phyloP scores from a whole-genome alignment of 2,113 vertebrate species.

The Amphilophus citrinellus region DNA sequence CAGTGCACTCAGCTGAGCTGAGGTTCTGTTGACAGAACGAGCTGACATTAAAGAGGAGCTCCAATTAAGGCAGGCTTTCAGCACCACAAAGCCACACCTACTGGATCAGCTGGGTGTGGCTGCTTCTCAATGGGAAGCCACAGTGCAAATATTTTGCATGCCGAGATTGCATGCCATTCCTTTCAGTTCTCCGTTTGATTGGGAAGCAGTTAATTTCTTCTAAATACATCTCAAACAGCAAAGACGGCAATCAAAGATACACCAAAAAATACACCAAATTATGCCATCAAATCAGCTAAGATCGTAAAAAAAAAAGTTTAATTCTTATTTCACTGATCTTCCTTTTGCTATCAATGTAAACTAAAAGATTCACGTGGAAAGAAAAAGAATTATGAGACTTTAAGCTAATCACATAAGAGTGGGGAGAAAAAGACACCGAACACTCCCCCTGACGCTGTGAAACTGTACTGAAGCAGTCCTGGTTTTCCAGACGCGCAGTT shows the following conservation, averaged over 20 bases:
- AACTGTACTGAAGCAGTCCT: conserved; percentile 5
- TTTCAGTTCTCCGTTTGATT: background rate
- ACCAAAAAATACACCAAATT: background rate
- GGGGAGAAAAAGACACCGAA: conserved; percentile 6
- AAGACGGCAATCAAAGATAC: background rate
- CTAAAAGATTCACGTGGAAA: background rate
- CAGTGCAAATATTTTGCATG: background rate
- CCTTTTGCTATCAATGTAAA: background rate
- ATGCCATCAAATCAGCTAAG: background rate
- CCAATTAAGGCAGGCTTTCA: conserved; percentile 8
- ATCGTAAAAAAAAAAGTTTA: background rate
- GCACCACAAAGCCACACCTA: conserved; percentile 15
- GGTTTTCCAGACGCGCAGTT: conserved; percentile 32
- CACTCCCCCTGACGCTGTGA: conserved; percentile 55
- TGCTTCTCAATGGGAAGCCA: background rate
- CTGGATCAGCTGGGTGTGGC: conserved; percentile 12
- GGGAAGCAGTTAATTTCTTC: background rate
- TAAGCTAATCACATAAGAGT: background rate
- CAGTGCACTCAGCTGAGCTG: background rate
- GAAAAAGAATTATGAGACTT: background rate
- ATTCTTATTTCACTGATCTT: background rate
- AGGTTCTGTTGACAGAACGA: conserved; percentile 36
- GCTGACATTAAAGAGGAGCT: conserved; percentile 4
- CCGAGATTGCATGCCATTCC: background rate
- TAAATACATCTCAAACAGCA: background rate